These are phyloP conservation scores for Rhorus exstirpatorius DNA, from an alignment of 2,888 invertebrate genomes.

Conservation along the genomic window DNA sequence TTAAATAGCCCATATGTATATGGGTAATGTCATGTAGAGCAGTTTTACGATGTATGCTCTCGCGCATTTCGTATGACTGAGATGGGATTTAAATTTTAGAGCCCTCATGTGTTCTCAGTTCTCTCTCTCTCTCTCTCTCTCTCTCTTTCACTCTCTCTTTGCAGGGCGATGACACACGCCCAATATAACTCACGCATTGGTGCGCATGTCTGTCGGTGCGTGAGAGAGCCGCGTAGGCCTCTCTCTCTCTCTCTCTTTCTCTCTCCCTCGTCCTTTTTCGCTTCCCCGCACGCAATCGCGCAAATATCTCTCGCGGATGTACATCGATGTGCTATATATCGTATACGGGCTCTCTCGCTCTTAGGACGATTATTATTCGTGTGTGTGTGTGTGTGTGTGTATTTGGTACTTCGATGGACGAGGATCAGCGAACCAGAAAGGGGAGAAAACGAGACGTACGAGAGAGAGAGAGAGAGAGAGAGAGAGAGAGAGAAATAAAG, in stretches of 20 bases:
- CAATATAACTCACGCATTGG: slow-evolving; percentile 78
- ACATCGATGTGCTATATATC: slow-evolving; percentile 51
- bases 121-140: slow-evolving; percentile 12
- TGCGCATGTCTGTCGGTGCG: slow-evolving; percentile 71
- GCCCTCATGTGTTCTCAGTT: slow-evolving; percentile 76
- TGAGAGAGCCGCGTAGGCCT: slow-evolving; percentile 60
- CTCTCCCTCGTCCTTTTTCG: slow-evolving; percentile 41
- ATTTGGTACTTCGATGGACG: slow-evolving; percentile 60
- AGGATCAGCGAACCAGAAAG: slow-evolving; percentile 36
- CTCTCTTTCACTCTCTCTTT: slow-evolving; percentile 30
- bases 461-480: slow-evolving; percentile 33
- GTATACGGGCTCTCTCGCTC: slow-evolving; percentile 3
- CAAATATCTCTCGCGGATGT: slow-evolving; percentile 59
- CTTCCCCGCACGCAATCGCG: slow-evolving; percentile 44
- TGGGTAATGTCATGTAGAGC: background rate
- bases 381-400: slow-evolving; percentile 1
- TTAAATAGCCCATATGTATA: background rate
- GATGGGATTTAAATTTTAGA: slow-evolving; percentile 68
- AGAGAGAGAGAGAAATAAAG: background rate
- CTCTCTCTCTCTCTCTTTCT: slow-evolving; percentile 22
- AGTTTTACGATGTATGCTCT: slow-evolving; percentile 19
- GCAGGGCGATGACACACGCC: slow-evolving; percentile 83
- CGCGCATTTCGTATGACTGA: slow-evolving; percentile 39
- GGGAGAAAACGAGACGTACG: slow-evolving; percentile 50
- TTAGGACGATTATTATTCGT: slow-evolving; percentile 5